phyloP scores from a whole-genome alignment of 2,888 invertebrate genomes.

The Argyresthia albistria region DNA sequence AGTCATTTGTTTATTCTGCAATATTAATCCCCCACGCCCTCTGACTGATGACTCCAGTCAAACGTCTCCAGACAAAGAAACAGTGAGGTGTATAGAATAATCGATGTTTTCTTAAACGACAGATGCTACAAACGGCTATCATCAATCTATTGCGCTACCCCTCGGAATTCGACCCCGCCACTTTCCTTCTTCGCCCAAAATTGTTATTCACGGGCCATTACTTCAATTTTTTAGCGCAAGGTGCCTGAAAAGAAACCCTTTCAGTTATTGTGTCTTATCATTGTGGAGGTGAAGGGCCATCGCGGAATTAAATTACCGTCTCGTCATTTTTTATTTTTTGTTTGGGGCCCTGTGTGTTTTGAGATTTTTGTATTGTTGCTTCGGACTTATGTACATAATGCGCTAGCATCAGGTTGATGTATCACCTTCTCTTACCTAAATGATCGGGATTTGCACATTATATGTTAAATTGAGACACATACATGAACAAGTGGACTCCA shows the following conservation, averaged over 20 bases:
- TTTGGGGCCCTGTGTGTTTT: too few species aligned
- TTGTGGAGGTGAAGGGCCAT: not conserved
- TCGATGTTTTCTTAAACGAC: slow-evolving; percentile 69
- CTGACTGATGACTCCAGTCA: slow-evolving; percentile 54
- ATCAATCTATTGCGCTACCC: slow-evolving; percentile 39
- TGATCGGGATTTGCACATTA: too few species aligned
- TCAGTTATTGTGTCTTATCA: slow-evolving; percentile 1
- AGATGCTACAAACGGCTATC: slow-evolving; percentile 68
- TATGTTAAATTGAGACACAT: too few species aligned
- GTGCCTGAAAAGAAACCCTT: not conserved
- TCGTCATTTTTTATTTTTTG: too few species aligned
- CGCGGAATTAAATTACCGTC: not conserved
- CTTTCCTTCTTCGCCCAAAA: not conserved
- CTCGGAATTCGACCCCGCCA: not conserved
- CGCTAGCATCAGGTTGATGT: too few species aligned
- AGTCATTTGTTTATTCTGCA: slow-evolving; percentile 56
- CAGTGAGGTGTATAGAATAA: slow-evolving; percentile 56
- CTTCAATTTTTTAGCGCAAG: not conserved
- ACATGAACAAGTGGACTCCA: too few species aligned
- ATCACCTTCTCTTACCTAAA: too few species aligned
- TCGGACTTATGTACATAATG: too few species aligned
- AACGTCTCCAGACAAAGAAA: slow-evolving; percentile 61
- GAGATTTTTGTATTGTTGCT: too few species aligned
- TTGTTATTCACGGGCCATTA: slow-evolving; percentile 3
- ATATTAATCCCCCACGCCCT: slow-evolving; percentile 45